phyloP scores from a whole-genome alignment of 2,113 vertebrate species.

The Etheostoma cragini region DNA sequence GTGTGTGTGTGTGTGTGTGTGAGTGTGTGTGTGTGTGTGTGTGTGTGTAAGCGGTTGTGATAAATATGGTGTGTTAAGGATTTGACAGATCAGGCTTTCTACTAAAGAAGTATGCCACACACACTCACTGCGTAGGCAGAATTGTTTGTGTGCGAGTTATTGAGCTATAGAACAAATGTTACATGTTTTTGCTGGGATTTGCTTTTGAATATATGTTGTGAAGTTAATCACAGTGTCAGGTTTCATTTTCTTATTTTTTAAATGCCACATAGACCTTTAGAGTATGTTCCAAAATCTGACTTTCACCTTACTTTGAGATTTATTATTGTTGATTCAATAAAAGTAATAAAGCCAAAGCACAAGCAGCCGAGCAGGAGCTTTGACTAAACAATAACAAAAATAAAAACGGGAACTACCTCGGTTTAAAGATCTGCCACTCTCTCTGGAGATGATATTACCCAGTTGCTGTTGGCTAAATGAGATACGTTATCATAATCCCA shows the following conservation, averaged over 20 bases:
- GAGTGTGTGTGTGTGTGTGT: conserved; percentile 3
- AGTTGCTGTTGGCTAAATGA: conserved; percentile 39
- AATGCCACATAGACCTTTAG: background rate
- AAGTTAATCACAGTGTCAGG: too few relatives aligned
- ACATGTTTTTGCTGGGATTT: background rate
- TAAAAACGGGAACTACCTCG: too few relatives aligned
- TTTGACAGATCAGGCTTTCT: conserved; percentile 50
- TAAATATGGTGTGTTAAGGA: conserved; percentile 55
- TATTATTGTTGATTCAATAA: too few relatives aligned
- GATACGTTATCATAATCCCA: conserved; percentile 44
- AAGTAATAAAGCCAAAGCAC: too few relatives aligned
- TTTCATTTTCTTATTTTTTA: background rate
- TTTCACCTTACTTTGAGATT: too few relatives aligned
- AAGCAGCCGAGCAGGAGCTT: too few relatives aligned
- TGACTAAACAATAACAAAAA: too few relatives aligned
- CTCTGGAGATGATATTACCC: conserved; percentile 14
- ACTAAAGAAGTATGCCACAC: conserved; percentile 19
- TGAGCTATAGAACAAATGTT: background rate
- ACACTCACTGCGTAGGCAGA: background rate
- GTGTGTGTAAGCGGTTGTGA: conserved; percentile 39
- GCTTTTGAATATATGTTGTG: too few relatives aligned
- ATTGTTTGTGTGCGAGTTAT: background rate
- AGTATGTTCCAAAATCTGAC: background rate
- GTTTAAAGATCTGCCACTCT: background rate
- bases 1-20: conserved; percentile 22